Evolutionary conservation across 1,140 invertebrate genomes (phyloP).

Genomic region (Nebria ingens): DNA sequence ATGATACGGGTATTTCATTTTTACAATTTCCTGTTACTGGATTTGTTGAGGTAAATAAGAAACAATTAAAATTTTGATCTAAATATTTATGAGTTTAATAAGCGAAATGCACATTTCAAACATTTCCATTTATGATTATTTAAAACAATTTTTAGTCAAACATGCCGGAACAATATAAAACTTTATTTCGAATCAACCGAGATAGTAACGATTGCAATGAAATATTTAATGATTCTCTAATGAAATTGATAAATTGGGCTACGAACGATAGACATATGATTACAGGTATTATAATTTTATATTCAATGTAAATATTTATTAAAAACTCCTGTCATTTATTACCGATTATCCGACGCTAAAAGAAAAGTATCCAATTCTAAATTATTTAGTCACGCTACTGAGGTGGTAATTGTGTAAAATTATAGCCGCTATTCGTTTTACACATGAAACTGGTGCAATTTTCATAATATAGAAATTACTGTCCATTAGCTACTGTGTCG

Average conservation of each 20-base stretch:
- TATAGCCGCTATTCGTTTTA: neutral
- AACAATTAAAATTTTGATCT: too few species aligned
- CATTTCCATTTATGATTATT: neutral
- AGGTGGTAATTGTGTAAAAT: too few species aligned
- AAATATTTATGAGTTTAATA: too few species aligned
- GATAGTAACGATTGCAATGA: neutral
- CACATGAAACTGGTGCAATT: neutral
- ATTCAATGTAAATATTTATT: too few species aligned
- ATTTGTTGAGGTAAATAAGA: neutral
- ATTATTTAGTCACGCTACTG: too few species aligned
- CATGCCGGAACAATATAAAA: neutral
- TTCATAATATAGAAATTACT: too few species aligned
- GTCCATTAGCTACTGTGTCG: neutral
- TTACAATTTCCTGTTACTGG: neutral
- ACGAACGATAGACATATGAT: neutral
- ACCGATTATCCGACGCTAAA: too few species aligned
- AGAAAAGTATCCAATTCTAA: too few species aligned
- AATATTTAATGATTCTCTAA: neutral
- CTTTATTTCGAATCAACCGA: neutral
- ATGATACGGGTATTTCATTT: neutral
- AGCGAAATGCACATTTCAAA: neutral
- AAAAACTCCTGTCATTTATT: too few species aligned
- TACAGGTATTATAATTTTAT: neutral
- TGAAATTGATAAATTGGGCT: neutral
- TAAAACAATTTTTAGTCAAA: neutral